A percentile compares a stretch with the other conserved stretches of the same genome.
phyloP scores from a whole-genome alignment of 2,113 vertebrate genomes.

The Oplegnathus fasciatus region DNA sequence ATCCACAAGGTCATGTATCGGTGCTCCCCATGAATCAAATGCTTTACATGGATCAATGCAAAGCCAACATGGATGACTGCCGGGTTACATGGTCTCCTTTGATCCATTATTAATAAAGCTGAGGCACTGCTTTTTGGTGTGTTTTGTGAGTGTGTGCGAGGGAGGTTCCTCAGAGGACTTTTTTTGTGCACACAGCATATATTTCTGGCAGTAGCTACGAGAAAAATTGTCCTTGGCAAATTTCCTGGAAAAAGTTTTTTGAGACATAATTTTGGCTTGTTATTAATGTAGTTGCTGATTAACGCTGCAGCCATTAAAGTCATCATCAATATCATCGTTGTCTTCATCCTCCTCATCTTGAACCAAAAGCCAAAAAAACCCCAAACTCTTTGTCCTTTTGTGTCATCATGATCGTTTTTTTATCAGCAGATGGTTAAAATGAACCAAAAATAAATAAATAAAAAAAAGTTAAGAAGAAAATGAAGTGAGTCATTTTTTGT shows the following conservation, averaged over 20 bases:
- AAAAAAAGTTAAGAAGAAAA: not conserved
- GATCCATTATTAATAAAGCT: constrained; percentile 76
- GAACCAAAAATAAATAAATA: not conserved
- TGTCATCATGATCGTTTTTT: not conserved
- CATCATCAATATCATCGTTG: not conserved
- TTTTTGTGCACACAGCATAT: constrained; percentile 27
- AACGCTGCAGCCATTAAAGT: constrained; percentile 8
- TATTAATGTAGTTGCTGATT: constrained; percentile 5
- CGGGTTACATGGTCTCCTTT: constrained; percentile 52
- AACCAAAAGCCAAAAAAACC: not conserved
- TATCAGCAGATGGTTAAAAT: not conserved
- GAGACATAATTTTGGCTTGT: constrained; percentile 15
- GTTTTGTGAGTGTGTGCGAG: constrained; percentile 24
- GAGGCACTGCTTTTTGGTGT: constrained; percentile 50
- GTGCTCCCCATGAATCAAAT: not conserved
- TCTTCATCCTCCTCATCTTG: not conserved
- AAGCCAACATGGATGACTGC: constrained; percentile 42
- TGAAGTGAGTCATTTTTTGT: not conserved
- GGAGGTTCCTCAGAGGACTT: constrained; percentile 27
- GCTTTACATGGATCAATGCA: constrained; percentile 49
- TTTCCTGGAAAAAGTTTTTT: constrained; percentile 5
- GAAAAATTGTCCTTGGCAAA: constrained; percentile 42
- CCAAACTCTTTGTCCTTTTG: not conserved
- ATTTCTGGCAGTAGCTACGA: not conserved
- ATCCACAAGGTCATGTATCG: constrained; percentile 46